Evolutionary conservation across 2,888 invertebrate genomes (phyloP), one percentile per base, ranked within the genome.

Genomic region (Pristionchus fissidentatus): DNA sequence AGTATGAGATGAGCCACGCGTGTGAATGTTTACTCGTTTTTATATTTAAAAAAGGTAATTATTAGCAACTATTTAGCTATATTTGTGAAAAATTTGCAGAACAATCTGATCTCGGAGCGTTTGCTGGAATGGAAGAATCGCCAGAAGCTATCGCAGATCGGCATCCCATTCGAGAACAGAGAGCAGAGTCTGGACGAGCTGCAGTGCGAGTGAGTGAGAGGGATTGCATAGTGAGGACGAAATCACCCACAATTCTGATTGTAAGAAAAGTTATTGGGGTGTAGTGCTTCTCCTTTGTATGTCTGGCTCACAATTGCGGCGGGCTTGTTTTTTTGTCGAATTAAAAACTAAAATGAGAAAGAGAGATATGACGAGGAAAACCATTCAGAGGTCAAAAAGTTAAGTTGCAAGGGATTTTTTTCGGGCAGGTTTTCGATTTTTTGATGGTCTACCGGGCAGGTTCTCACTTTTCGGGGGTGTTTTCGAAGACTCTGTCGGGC

Each of bases 141-240:
- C 3, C 92, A 92, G 84, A 92, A 92, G 83, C 84, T 92, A 73
- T 89, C 90, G 3, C 92, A 92, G 83, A 90, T 92, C 85, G 92
- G 92, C 2, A 87, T 91, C 43, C 90, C 90, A 15, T 92, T 92
- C 84, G 92, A 92, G 19, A 87, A 89, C 22, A 81, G 88, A 38
- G 92, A 92, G 38, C 83, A 84, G 13, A 73, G 84, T 35, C 85
- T 92, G 15, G 92, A 92, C 80, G 91, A 91, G 26, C 91, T 92
- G 46, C 92, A 92, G 84, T 84, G 87, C 78, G 91, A 92, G 90
- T 91, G 35, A 81, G 89, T 84, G 35, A 60, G 43, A n/a, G 35
- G 41, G 22, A 2, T 52, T 52, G n/a, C n/a, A 22, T n/a, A 3
- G 22, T 46, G 22, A 82, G 3, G 83, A 46, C 32, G 55, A 3